phyloP scores from a whole-genome alignment of 2,888 invertebrate species.

The Caradrina clavipalpis region DNA sequence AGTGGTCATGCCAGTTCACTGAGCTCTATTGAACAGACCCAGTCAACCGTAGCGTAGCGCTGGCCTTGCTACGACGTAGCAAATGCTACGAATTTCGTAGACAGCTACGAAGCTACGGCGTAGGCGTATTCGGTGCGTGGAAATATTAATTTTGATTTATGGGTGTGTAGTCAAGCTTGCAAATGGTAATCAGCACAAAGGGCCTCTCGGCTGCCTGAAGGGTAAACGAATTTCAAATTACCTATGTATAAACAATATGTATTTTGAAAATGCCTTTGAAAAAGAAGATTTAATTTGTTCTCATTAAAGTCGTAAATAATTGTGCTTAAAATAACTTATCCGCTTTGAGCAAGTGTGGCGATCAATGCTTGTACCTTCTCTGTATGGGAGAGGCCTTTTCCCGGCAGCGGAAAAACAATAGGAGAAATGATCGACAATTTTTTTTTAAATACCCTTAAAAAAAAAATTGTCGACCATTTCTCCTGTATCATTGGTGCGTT shows the following conservation, averaged over 20 bases:
- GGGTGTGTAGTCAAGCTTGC: slow-evolving; percentile 20
- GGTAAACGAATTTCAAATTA: not conserved
- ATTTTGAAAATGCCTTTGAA: not conserved
- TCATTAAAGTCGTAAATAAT: not conserved
- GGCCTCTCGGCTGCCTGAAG: not conserved
- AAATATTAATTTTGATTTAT: slow-evolving; percentile 49
- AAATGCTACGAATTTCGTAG: slow-evolving; percentile 69
- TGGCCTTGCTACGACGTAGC: slow-evolving; percentile 68
- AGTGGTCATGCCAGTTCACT: slow-evolving; percentile 38
- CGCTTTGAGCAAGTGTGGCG: no score
- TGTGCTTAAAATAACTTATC: no score
- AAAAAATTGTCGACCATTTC: no score
- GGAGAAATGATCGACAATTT: no score
- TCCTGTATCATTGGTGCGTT: no score
- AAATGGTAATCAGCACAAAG: slow-evolving; percentile 30
- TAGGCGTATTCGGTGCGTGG: slow-evolving; percentile 38
- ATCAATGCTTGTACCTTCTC: no score
- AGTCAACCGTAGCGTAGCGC: slow-evolving; percentile 55
- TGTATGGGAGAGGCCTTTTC: no score
- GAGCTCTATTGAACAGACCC: slow-evolving; percentile 41
- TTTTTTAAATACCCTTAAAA: no score
- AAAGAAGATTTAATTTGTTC: not conserved
- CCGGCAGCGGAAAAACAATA: no score
- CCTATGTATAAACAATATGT: no score
- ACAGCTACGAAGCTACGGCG: slow-evolving; percentile 64